phyloP scores from a whole-genome alignment of 2,888 invertebrate genomes.

The Oligia strigilis region DNA sequence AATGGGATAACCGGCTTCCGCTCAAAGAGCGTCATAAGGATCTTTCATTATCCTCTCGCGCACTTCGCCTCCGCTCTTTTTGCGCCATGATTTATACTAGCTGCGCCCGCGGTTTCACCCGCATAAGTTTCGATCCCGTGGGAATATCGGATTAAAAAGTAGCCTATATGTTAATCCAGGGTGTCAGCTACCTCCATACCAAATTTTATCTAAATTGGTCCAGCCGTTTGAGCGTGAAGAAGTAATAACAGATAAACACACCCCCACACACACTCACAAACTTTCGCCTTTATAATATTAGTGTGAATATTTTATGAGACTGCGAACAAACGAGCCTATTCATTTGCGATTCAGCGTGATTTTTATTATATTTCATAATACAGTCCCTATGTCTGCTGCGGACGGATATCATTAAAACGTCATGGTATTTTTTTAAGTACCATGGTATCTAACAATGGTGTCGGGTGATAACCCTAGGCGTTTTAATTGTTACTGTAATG shows the following conservation, averaged over 20 bases:
- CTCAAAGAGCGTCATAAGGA: constrained; percentile 69
- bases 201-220: no score
- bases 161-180: no score
- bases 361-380: constrained; percentile 71
- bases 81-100: constrained; percentile 74
- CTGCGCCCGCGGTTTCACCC: no score
- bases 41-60: constrained; percentile 72
- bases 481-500: constrained; percentile 77
- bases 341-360: constrained; percentile 66
- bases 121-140: no score
- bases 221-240: no score
- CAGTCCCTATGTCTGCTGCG: constrained; percentile 67
- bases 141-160: no score
- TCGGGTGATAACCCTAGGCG: constrained; percentile 74
- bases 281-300: no score
- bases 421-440: constrained; percentile 70
- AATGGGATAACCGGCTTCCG: constrained; percentile 32
- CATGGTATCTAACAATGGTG: constrained; percentile 73
- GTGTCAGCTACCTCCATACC: no score
- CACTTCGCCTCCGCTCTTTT: constrained; percentile 62
- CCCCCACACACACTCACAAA: no score
- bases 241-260: no score
- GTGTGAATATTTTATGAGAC: constrained; percentile 69
- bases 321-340: constrained; percentile 76
- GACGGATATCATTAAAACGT: constrained; percentile 79